Evolutionary conservation across 53 echinoderm and acorn worm genomes (phyloP).

Genomic region (Mesocentrotus franciscanus): DNA sequence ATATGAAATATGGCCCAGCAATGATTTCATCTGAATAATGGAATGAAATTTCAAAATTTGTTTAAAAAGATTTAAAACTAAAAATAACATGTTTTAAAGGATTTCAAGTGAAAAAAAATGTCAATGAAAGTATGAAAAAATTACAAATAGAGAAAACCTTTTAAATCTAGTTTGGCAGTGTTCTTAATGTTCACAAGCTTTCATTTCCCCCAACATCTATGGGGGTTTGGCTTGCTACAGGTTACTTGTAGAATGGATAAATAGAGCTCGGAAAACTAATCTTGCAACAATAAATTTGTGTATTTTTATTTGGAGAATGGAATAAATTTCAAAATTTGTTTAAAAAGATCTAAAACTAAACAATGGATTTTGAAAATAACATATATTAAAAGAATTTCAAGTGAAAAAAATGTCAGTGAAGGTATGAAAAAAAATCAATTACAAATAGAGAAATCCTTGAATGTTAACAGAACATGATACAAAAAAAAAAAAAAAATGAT

Average conservation of each 20-base stretch:
- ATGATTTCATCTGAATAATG: not conserved
- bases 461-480: not conserved
- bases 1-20: not conserved
- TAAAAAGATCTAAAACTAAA: not conserved
- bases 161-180: no score
- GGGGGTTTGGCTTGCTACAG: no score
- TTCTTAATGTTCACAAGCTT: no score
- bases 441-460: not conserved
- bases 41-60: not conserved
- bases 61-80: no score
- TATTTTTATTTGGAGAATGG: not conserved
- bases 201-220: no score
- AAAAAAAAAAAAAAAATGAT: not conserved
- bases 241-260: no score
- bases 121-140: not conserved
- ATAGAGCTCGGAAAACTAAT: no score
- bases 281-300: no score
- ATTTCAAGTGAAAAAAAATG: not conserved
- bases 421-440: not conserved
- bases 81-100: not conserved
- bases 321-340: not conserved
- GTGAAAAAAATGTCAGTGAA: not conserved
- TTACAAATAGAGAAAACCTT: not conserved
- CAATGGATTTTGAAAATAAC: not conserved
- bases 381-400: not conserved